Evolutionary conservation across 1,140 invertebrate species (phyloP).

Genomic region (Monomorium pharaonis): DNA sequence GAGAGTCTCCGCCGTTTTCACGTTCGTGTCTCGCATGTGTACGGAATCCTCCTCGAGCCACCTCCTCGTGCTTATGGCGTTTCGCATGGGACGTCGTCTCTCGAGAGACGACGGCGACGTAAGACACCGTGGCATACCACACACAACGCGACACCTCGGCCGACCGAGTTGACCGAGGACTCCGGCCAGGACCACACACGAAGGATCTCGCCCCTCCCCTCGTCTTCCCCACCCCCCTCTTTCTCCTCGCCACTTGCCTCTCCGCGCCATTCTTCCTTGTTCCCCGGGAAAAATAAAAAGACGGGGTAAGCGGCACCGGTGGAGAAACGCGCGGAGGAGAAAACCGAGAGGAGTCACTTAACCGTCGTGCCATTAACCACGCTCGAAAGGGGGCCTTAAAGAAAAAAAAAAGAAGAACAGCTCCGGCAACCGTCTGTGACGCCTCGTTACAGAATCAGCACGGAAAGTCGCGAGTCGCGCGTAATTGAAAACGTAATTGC

Average conservation of each 20-base stretch:
- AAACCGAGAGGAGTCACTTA: constrained; percentile 63
- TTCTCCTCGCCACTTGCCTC: constrained; percentile 57
- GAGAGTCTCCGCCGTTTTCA: neutral
- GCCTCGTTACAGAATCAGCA: constrained; percentile 54
- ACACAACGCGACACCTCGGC: constrained; percentile 83
- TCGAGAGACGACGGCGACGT: constrained; percentile 56
- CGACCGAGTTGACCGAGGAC: constrained; percentile 70
- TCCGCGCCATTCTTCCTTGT: constrained; percentile 44
- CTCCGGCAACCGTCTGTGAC: neutral
- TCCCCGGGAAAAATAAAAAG: constrained; percentile 58
- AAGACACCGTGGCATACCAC: constrained; percentile 80
- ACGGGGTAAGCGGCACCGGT: neutral
- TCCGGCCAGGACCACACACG: constrained; percentile 81
- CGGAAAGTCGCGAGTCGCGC: neutral
- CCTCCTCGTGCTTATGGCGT: constrained; percentile 43
- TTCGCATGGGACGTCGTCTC: constrained; percentile 65
- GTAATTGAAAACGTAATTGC: neutral
- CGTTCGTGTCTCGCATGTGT: neutral
- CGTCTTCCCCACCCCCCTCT: constrained; percentile 61
- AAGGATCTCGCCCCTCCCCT: constrained; percentile 78
- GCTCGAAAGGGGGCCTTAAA: constrained; percentile 46
- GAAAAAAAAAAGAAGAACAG: constrained; percentile 10
- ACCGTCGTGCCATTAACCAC: constrained; percentile 64
- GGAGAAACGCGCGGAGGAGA: constrained; percentile 56
- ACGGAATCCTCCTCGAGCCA: constrained; percentile 23